Base-by-base conservation (phyloP, 2,888 invertebrate species). In the Drosophila robusta region DNA sequence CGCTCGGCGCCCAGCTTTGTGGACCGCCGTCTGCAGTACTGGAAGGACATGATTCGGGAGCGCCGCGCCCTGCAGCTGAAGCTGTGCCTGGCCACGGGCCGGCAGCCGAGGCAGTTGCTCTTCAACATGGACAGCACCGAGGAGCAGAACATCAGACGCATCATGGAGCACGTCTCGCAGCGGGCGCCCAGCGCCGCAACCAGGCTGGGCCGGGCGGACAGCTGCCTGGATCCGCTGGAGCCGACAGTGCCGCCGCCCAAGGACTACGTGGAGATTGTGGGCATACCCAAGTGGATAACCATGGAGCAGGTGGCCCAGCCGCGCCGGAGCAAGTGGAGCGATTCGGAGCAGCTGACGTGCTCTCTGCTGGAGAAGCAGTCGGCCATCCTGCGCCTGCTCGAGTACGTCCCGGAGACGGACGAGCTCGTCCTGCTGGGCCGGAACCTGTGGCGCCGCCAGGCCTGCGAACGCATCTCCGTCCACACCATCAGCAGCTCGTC, bases 1-100 rank as follows among this genome's bases (percentile, higher is more conserved):
- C 3, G 16, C 11, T 14, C 57, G 7, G 50, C 73, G 0, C 64
- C 49, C 6, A 73, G 65, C n/a, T 68, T 42, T 3, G 79, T 83
- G 16, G 91, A 90, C 54, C 78, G 54, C 7, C 85, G 90, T 1
- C 68, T 90, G 11, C 46, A 78, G 16, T 91, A 90, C 56, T 90
- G 91, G 91, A 89, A 86, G 47, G 56, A 85, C 22, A 67, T 83
- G 73, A 56, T 90, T 12, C 58, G 49, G 4, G 57, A 86, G 9
- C 76, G 90, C 0, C 73, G 73, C 0, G 24, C 46, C 0, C n/a
- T 83, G 36, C 81, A 73, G 18, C 16, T 12, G 0, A 80, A 50
- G 16, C 24, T 84, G 9, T 50, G 56, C 0, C 14, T 16, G n/a
- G 42, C 49, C 1, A 71, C 73, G 0, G 67, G 67, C 6, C 84